Evolutionary conservation across 2,888 invertebrate genomes (phyloP).

Genomic region (Sialis fuliginosa): DNA sequence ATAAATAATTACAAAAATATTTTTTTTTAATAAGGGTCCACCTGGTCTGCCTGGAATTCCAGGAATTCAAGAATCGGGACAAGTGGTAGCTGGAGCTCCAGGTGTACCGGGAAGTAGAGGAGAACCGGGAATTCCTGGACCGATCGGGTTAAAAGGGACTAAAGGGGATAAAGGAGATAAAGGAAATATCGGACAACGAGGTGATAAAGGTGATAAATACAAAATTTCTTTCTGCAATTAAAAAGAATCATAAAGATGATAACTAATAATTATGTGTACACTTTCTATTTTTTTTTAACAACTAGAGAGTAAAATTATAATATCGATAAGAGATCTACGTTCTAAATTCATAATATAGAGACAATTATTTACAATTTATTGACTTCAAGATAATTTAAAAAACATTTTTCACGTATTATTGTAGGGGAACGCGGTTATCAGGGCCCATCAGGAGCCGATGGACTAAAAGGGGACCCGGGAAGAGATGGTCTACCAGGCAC

Average conservation of each 20-base stretch:
- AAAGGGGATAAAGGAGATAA: constrained; percentile 15
- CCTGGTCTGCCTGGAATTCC: constrained; percentile 16
- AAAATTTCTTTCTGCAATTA: no score
- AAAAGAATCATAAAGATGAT: no score
- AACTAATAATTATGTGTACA: no score
- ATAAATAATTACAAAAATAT: neutral
- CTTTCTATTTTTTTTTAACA: no score
- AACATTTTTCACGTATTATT: no score
- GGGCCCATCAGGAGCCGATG: constrained; percentile 21
- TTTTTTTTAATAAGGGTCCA: constrained; percentile 7
- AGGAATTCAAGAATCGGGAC: constrained; percentile 11
- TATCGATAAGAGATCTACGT: no score
- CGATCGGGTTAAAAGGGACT: constrained; percentile 16
- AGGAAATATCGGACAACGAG: constrained; percentile 19
- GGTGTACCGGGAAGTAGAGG: constrained; percentile 17
- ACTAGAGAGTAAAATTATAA: no score
- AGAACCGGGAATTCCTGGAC: constrained; percentile 15
- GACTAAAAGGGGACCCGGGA: constrained; percentile 18
- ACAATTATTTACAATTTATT: no score
- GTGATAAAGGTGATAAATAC: constrained; percentile 18
- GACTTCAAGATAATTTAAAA: no score
- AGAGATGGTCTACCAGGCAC: constrained; percentile 12
- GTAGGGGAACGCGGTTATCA: constrained; percentile 20
- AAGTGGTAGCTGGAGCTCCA: constrained; percentile 13
- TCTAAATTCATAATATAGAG: no score